A percentile compares a stretch with the other conserved stretches of the same genome.
Evolutionary conservation across 2,797 vertebrate genomes (phyloP).

Genomic region (Falco concolor): DNA sequence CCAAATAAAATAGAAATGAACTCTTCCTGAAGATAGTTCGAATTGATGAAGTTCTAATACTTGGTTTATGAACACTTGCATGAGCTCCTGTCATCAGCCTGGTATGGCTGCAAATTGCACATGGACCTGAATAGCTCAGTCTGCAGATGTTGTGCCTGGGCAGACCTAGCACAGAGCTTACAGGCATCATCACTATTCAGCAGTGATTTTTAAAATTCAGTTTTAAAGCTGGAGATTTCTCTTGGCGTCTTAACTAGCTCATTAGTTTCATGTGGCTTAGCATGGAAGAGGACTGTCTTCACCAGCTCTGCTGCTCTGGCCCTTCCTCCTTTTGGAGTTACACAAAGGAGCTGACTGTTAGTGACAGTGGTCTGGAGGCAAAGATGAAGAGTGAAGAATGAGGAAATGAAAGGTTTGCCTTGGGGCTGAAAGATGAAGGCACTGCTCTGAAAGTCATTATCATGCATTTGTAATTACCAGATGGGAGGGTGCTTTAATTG

Average conservation of each 20-base stretch:
- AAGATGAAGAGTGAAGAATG: slow-evolving; percentile 12
- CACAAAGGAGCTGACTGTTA: slow-evolving; percentile 28
- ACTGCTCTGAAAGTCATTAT: slow-evolving; percentile 38
- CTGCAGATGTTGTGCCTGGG: not conserved
- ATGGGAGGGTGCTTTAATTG: slow-evolving; percentile 10
- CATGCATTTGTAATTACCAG: slow-evolving; percentile 26
- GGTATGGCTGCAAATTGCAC: not conserved
- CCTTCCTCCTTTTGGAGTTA: not conserved
- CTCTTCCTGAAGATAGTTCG: not conserved
- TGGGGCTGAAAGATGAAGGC: slow-evolving; percentile 19
- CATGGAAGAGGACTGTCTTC: not conserved
- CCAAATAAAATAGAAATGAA: not conserved
- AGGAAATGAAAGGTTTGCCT: slow-evolving; percentile 49
- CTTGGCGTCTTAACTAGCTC: not conserved
- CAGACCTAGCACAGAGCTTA: not conserved
- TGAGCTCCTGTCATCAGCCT: not conserved
- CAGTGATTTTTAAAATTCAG: not conserved
- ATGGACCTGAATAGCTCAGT: accelerated
- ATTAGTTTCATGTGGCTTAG: not conserved
- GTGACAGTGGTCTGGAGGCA: accelerated
- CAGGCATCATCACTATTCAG: not conserved
- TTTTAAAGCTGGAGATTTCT: not conserved
- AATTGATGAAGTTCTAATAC: not conserved
- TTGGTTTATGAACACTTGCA: not conserved
- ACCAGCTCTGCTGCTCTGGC: not conserved